Percentiles rank a stretch among this genome's conserved stretches.
Conservation (phyloP, 2,797 vertebrate species). For the Apogon hyalosoma region DNA sequence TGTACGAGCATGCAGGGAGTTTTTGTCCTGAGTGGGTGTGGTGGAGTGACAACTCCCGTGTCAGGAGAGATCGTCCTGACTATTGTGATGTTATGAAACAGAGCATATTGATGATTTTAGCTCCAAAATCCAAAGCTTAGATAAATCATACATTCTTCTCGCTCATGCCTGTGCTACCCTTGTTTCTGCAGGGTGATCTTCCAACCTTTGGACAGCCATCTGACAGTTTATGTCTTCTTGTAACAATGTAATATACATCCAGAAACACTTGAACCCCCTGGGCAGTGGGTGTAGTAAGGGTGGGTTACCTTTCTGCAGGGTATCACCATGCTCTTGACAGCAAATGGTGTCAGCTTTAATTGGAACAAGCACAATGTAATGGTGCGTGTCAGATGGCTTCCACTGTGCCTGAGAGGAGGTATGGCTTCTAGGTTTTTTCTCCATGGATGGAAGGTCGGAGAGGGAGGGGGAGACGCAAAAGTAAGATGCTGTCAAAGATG, state of each 20-base stretch:
- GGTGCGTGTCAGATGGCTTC: constrained; percentile 84
- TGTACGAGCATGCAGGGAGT: too few relatives aligned
- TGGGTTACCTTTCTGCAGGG: constrained; percentile 80
- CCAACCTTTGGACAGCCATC: constrained; percentile 38
- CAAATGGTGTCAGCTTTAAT: constrained; percentile 91
- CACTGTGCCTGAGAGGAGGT: constrained; percentile 69
- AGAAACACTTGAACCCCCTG: constrained; percentile 58
- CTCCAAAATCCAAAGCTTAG: background rate
- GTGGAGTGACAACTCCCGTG: too few relatives aligned
- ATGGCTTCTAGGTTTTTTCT: constrained; percentile 56
- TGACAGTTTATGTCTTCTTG: constrained; percentile 66
- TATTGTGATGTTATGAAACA: too few relatives aligned
- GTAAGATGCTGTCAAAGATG: constrained; percentile 19
- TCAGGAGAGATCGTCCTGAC: too few relatives aligned
- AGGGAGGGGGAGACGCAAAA: constrained; percentile 23
- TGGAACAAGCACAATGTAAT: constrained; percentile 91
- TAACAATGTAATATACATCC: constrained; percentile 73
- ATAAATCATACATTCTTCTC: constrained; percentile 15
- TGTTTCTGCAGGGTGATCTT: constrained; percentile 12
- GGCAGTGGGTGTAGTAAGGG: constrained; percentile 55
- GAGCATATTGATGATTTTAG: background rate
- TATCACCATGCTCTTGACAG: constrained; percentile 86
- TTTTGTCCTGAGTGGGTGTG: too few relatives aligned
- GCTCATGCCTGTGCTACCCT: background rate
- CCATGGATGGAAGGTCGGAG: constrained; percentile 49